Conservation (phyloP, 2,888 invertebrate species). For the Emmelina monodactyla region DNA sequence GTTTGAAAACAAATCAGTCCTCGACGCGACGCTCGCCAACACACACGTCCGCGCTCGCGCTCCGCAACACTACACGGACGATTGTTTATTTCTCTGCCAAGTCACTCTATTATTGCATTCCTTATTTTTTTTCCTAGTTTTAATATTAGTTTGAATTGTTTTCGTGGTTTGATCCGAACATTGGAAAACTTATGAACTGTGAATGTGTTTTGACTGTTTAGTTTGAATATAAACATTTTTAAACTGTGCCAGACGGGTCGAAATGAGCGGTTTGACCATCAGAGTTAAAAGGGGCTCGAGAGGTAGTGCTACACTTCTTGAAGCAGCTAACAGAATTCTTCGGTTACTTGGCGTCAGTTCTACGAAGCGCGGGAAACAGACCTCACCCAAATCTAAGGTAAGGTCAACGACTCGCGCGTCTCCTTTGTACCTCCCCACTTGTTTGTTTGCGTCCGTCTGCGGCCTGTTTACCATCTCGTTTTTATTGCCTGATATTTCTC, state of each 20-base stretch:
- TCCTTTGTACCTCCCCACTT: slow-evolving; percentile 24
- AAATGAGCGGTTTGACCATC: slow-evolving; percentile 65
- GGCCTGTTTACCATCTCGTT: slow-evolving; percentile 9
- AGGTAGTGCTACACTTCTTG: slow-evolving; percentile 62
- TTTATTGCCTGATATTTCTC: too few relatives aligned
- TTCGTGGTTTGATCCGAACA: slow-evolving; percentile 6
- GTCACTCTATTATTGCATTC: slow-evolving; percentile 29
- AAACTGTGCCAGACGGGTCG: slow-evolving; percentile 47
- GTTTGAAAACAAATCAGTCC: slow-evolving; percentile 30
- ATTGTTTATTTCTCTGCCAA: slow-evolving; percentile 26
- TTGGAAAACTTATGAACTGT: slow-evolving; percentile 33
- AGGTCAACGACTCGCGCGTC: slow-evolving; percentile 48
- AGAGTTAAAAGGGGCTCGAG: slow-evolving; percentile 64
- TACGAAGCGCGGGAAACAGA: slow-evolving; percentile 64
- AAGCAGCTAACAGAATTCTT: slow-evolving; percentile 64
- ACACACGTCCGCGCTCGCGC: slow-evolving; percentile 32
- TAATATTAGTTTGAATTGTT: slow-evolving; percentile 16
- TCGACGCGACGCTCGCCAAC: slow-evolving; percentile 41
- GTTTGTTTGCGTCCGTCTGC: slow-evolving; percentile 20
- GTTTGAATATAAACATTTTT: slow-evolving; percentile 45
- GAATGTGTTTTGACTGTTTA: slow-evolving; percentile 45
- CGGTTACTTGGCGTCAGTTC: slow-evolving; percentile 61
- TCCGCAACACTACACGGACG: slow-evolving; percentile 22
- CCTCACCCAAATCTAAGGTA: slow-evolving; percentile 63
- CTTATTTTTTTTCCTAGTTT: slow-evolving; percentile 21